Evolutionary conservation across 2,113 vertebrate genomes (phyloP).

Genomic region (Hemibagrus wyckioides): DNA sequence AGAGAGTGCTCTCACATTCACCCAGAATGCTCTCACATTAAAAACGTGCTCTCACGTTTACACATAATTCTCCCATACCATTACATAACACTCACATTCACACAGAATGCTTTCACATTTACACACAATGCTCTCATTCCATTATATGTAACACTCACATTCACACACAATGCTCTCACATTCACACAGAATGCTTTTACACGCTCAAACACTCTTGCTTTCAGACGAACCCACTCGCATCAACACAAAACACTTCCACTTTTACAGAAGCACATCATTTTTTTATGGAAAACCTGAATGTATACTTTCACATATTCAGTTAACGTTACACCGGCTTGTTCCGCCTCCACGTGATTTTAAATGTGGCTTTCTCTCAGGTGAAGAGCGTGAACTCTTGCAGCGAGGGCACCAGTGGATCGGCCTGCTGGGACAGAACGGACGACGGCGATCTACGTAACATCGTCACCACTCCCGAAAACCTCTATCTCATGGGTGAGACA

Average conservation of each 20-base stretch:
- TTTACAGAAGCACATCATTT: not conserved
- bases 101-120: not conserved
- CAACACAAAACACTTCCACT: not conserved
- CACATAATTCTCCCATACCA: no score
- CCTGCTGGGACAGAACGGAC: conserved; percentile 84
- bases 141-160: no score
- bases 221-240: no score
- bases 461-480: conserved; percentile 91
- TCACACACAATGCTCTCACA: not conserved
- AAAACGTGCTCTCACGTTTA: no score
- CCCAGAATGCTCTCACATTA: no score
- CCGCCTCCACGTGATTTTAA: not conserved
- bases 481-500: conserved; percentile 92
- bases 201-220: not conserved
- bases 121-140: no score
- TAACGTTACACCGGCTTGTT: not conserved
- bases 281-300: not conserved
- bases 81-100: no score
- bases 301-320: not conserved
- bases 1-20: no score
- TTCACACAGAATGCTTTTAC: not conserved
- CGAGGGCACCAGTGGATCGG: conserved; percentile 84
- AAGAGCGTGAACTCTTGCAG: conserved; percentile 88
- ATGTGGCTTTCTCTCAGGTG: conserved; percentile 69
- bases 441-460: conserved; percentile 81